Conservation (phyloP, 2,888 invertebrate species). For the Lacanobia wlatinum region DNA sequence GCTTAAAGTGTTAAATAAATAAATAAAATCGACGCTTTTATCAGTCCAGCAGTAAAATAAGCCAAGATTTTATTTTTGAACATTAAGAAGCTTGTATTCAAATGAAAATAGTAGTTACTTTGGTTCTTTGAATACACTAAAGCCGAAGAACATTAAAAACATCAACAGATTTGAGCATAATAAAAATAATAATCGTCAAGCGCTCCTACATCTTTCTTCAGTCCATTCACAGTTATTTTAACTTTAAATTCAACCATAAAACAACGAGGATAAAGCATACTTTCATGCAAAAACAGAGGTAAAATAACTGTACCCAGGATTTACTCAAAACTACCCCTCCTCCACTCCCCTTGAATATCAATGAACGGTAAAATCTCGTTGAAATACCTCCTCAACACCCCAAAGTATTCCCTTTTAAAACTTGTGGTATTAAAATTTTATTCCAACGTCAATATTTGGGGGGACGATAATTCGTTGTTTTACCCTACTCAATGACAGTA, state of each 20-base stretch:
- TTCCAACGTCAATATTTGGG: conserved; percentile 38
- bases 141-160: background rate
- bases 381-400: conserved; percentile 12
- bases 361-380: conserved; percentile 25
- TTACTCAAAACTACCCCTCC: background rate
- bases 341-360: conserved; percentile 31
- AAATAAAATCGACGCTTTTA: too few species aligned
- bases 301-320: background rate
- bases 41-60: background rate
- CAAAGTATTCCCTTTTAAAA: conserved; percentile 22
- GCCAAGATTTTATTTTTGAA: background rate
- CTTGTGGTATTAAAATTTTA: conserved; percentile 48
- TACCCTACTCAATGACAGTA: conserved; percentile 33
- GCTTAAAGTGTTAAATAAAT: too few species aligned
- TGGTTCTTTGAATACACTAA: conserved; percentile 6
- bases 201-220: conserved; percentile 18
- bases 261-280: background rate
- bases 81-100: conserved; percentile 3
- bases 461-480: conserved; percentile 29
- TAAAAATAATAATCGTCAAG: conserved; percentile 24
- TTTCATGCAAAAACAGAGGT: background rate
- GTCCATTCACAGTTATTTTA: background rate
- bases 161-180: conserved; percentile 15
- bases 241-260: background rate
- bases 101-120: background rate